phyloP scores from a whole-genome alignment of 1,140 invertebrate species.

The Nebria ingens region DNA sequence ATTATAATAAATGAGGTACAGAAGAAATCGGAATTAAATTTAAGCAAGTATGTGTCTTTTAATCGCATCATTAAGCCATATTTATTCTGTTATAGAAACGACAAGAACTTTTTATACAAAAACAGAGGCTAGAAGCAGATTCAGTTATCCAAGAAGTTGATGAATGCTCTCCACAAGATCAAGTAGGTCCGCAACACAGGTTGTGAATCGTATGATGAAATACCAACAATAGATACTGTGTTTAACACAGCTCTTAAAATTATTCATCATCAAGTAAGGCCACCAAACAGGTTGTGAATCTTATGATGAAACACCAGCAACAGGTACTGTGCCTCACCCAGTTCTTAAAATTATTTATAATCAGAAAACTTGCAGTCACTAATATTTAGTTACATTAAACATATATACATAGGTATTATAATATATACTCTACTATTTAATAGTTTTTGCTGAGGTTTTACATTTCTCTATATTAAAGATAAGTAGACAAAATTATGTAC shows the following conservation, averaged over 20 bases:
- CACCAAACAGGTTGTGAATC: background rate
- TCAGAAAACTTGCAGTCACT: no score
- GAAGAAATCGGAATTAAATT: no score
- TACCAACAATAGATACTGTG: background rate
- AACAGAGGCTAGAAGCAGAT: constrained; percentile 45
- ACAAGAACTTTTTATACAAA: constrained; percentile 40
- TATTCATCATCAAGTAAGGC: constrained; percentile 12
- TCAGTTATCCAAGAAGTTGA: constrained; percentile 50
- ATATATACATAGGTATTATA: no score
- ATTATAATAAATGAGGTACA: no score
- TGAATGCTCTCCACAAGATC: constrained; percentile 41
- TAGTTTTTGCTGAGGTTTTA: no score
- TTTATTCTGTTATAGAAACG: constrained; percentile 39
- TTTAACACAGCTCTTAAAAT: background rate
- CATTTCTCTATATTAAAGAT: no score
- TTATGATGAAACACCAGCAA: background rate
- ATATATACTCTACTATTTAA: no score
- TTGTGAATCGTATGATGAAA: background rate
- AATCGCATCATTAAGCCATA: no score
- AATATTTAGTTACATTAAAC: no score
- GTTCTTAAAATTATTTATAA: no score
- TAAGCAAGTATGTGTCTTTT: no score
- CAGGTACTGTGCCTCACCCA: background rate
- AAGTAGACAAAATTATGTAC: no score
- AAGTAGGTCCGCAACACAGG: background rate